Conservation (phyloP, 2,797 vertebrate genomes). For the Lepus oiostolus region DNA sequence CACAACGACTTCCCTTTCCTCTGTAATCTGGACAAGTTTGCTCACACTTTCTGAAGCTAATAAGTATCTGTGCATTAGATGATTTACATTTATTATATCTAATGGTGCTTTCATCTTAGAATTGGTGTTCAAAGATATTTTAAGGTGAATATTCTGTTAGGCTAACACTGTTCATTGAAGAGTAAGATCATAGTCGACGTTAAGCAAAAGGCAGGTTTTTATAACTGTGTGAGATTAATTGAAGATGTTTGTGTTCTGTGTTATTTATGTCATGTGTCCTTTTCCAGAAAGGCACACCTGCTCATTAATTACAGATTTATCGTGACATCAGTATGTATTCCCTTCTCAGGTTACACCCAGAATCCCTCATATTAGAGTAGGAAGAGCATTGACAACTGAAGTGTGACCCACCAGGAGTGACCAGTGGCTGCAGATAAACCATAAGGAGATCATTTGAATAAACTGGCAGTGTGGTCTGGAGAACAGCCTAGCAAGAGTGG, state of each 20-base stretch:
- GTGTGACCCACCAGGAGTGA: background rate
- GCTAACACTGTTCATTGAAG: slow-evolving; percentile 87
- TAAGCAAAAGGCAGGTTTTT: slow-evolving; percentile 82
- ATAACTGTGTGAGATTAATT: slow-evolving; percentile 81
- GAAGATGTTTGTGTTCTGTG: slow-evolving; percentile 87
- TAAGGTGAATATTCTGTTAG: slow-evolving; percentile 89
- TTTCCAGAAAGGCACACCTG: slow-evolving; percentile 22
- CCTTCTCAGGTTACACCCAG: background rate
- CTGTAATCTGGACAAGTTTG: slow-evolving; percentile 63
- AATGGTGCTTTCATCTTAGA: slow-evolving; percentile 87
- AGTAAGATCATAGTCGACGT: slow-evolving; percentile 87
- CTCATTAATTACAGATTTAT: slow-evolving; percentile 10
- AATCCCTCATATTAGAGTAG: background rate
- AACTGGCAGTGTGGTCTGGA: background rate
- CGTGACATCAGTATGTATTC: background rate
- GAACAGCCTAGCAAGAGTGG: background rate
- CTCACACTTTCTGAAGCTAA: slow-evolving; percentile 86
- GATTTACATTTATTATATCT: slow-evolving; percentile 92
- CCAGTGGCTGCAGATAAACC: background rate
- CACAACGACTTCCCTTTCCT: slow-evolving; percentile 61
- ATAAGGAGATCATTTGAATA: background rate
- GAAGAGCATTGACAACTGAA: background rate
- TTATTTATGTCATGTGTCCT: slow-evolving; percentile 83
- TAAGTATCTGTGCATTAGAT: slow-evolving; percentile 89
- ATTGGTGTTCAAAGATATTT: slow-evolving; percentile 92